Conservation (phyloP, 2,113 vertebrate genomes). For the Sciurus niger region DNA sequence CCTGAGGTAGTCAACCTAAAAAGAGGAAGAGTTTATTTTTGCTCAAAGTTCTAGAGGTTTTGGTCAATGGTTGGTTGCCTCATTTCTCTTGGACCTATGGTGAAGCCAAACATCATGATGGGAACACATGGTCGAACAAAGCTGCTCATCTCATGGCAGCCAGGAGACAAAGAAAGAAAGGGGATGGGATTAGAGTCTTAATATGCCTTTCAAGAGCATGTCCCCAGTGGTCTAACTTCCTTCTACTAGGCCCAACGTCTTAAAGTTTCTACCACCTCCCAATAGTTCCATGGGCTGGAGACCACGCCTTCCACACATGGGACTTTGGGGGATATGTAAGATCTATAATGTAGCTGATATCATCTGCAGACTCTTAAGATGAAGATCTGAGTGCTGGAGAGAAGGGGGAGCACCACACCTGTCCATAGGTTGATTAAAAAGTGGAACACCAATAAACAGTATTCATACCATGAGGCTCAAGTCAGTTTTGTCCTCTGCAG, state of each 20-base stretch:
- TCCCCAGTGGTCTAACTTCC: not conserved
- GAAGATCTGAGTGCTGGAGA: not conserved
- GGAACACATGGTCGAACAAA: not conserved
- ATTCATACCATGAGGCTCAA: not conserved
- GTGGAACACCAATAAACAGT: not conserved
- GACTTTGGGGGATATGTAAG: not conserved
- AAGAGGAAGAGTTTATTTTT: not conserved
- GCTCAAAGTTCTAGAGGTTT: not conserved
- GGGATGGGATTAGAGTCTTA: not conserved
- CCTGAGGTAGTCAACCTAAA: not conserved
- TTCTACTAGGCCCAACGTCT: not conserved
- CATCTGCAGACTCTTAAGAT: no score
- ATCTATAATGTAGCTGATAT: not conserved
- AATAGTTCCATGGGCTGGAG: not conserved
- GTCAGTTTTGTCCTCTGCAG: not conserved
- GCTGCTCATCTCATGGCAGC: not conserved
- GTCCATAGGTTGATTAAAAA: not conserved
- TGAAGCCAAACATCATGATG: not conserved
- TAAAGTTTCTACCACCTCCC: not conserved
- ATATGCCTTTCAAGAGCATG: not conserved
- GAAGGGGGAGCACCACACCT: fast-evolving
- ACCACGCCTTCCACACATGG: not conserved
- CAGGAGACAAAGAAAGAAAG: not conserved
- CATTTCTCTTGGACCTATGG: not conserved
- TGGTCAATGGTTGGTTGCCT: not conserved